Percentiles rank a stretch among this genome's conserved stretches.
These are phyloP conservation scores for Spodoptera exigua DNA, from an alignment of 2,888 invertebrate species.

Conservation along the genomic window DNA sequence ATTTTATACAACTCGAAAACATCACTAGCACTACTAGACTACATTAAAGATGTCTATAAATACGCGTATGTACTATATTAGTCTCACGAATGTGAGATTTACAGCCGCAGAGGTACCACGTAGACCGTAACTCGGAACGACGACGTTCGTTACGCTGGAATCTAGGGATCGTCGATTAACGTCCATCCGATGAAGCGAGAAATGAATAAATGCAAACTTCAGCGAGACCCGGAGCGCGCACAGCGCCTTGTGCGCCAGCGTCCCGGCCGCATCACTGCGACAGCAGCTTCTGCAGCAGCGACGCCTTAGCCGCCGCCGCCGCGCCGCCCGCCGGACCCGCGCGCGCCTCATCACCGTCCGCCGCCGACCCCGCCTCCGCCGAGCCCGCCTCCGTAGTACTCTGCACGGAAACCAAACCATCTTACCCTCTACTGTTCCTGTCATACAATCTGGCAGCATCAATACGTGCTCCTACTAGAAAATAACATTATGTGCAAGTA, in stretches of 20 bases:
- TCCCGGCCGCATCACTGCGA: constrained; percentile 90
- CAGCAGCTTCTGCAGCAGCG: constrained; percentile 95
- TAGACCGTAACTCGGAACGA: constrained; percentile 77
- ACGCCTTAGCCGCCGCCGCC: constrained; percentile 89
- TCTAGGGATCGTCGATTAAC: constrained; percentile 66
- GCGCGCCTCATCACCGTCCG: constrained; percentile 70
- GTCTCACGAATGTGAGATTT: constrained; percentile 78
- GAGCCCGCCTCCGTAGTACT: constrained; percentile 88
- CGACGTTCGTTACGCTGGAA: constrained; percentile 72
- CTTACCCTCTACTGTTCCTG: background rate
- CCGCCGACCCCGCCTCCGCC: constrained; percentile 76
- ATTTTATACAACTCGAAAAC: constrained; percentile 81
- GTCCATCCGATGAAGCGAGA: constrained; percentile 70
- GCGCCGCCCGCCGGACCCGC: constrained; percentile 58
- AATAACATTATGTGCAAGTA: constrained; percentile 5
- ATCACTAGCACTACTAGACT: constrained; percentile 86
- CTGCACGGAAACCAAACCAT: constrained; percentile 64
- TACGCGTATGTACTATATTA: constrained; percentile 79
- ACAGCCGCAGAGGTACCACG: constrained; percentile 87
- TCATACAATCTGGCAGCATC: background rate
- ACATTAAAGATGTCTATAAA: constrained; percentile 79
- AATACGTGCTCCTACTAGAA: constrained; percentile 20
- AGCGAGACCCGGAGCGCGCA: constrained; percentile 53
- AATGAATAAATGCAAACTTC: constrained; percentile 81
- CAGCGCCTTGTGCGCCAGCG: constrained; percentile 29